Evolutionary conservation across 2,888 invertebrate genomes (phyloP).

Genomic region (Polydrusus pterygomalis): DNA sequence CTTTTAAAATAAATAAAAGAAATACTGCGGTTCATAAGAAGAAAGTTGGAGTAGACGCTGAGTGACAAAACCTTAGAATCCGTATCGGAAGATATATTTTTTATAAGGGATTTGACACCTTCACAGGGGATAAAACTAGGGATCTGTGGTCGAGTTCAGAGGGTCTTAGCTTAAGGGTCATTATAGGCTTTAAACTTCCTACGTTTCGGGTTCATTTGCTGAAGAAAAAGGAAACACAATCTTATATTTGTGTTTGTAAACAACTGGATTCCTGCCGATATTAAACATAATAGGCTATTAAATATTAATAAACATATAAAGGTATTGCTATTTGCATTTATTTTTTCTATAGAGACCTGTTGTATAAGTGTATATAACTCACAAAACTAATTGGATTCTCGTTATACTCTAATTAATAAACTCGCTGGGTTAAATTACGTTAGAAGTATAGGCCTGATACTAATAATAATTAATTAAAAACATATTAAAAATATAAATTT

Average conservation of each 20-base stretch:
- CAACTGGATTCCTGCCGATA: too few species aligned
- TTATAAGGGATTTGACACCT: slow-evolving; percentile 4
- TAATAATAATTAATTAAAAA: slow-evolving; percentile 5
- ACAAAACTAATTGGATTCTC: too few species aligned
- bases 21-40: not conserved
- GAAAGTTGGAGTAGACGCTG: not conserved
- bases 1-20: not conserved
- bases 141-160: not conserved
- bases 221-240: too few species aligned
- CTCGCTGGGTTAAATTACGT: not conserved
- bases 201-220: not conserved
- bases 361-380: too few species aligned
- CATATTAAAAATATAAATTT: slow-evolving; percentile 5
- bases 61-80: slow-evolving; percentile 2
- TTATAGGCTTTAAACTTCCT: not conserved
- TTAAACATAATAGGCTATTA: too few species aligned
- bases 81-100: slow-evolving; percentile 5
- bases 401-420: not conserved
- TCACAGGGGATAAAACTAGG: not conserved
- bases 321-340: too few species aligned
- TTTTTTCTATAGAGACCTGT: too few species aligned
- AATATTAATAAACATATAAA: too few species aligned
- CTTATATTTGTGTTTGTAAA: too few species aligned
- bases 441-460: not conserved
- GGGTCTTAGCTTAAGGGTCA: not conserved